A percentile compares a stretch with the other conserved stretches of the same genome.
Conservation (phyloP, 2,797 vertebrate genomes). For the Microctenopoma lineatum region DNA sequence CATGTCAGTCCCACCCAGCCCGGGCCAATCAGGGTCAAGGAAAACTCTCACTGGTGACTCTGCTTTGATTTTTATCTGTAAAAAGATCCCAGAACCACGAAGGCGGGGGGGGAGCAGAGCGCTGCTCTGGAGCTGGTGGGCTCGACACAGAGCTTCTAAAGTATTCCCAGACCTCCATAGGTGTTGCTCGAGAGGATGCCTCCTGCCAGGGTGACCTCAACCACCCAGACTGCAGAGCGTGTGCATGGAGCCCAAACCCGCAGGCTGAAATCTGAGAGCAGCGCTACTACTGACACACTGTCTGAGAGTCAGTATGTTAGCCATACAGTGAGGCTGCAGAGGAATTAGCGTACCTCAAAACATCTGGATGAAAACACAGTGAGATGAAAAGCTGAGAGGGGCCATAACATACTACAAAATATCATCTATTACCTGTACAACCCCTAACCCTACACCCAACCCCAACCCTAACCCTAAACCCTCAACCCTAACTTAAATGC, state of each 20-base stretch:
- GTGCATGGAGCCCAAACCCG: constrained; percentile 34
- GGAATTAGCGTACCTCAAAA: constrained; percentile 16
- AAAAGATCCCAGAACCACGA: constrained; percentile 25
- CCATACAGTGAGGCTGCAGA: constrained; percentile 37
- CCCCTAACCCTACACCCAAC: no score
- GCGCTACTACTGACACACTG: constrained; percentile 42
- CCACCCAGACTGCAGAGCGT: constrained; percentile 56
- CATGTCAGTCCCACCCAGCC: constrained; percentile 7
- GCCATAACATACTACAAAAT: background rate
- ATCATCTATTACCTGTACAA: background rate
- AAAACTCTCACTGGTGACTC: constrained; percentile 28
- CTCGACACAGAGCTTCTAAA: constrained; percentile 23
- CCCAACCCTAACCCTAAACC: no score
- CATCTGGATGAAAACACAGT: background rate
- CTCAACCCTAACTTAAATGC: background rate
- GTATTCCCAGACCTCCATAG: constrained; percentile 60
- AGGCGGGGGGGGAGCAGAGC: constrained; percentile 29
- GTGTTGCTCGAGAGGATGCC: constrained; percentile 66
- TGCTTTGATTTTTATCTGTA: constrained; percentile 55
- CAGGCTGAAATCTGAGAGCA: constrained; percentile 51
- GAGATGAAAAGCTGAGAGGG: background rate
- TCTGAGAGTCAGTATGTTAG: constrained; percentile 37
- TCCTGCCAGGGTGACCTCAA: constrained; percentile 65
- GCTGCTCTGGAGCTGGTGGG: constrained; percentile 18
- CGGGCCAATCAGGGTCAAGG: constrained; percentile 22